Percentiles rank a stretch among this genome's conserved stretches.
Evolutionary conservation across 2,113 vertebrate species (phyloP).

Genomic region (Malurus alboscapulatus): DNA sequence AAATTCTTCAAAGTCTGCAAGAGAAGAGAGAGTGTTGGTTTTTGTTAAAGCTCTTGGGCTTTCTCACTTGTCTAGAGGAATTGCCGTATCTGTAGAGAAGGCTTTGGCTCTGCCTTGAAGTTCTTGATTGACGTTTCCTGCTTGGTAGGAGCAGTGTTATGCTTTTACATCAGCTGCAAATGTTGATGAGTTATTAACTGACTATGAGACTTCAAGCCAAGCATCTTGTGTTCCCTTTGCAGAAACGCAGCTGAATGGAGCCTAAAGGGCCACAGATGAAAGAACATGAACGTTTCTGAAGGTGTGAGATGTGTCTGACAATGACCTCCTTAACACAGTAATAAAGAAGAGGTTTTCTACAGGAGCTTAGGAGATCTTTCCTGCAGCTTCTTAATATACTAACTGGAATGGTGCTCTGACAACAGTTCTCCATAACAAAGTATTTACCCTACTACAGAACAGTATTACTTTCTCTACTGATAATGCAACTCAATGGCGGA

Average conservation of each 20-base stretch:
- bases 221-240: constrained; percentile 94
- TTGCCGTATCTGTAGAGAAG: neutral
- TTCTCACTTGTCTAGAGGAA: neutral
- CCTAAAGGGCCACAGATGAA: constrained; percentile 73
- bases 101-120: neutral
- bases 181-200: constrained; percentile 75
- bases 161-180: constrained; percentile 66
- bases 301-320: constrained; percentile 63
- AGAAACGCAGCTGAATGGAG: constrained; percentile 80
- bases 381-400: constrained; percentile 55
- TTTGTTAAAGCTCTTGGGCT: neutral
- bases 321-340: constrained; percentile 64
- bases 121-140: constrained; percentile 12
- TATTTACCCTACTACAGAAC: constrained; percentile 58
- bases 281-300: constrained; percentile 72
- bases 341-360: constrained; percentile 66
- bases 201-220: constrained; percentile 83
- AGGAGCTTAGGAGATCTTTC: constrained; percentile 62
- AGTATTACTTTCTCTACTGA: constrained; percentile 71
- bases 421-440: constrained; percentile 21
- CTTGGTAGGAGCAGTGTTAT: constrained; percentile 47
- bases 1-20: neutral
- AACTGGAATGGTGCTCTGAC: constrained; percentile 57
- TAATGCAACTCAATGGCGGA: constrained; percentile 90
- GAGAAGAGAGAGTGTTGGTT: neutral